phyloP scores from a whole-genome alignment of 2,888 invertebrate genomes.

The Baronia brevicornis region DNA sequence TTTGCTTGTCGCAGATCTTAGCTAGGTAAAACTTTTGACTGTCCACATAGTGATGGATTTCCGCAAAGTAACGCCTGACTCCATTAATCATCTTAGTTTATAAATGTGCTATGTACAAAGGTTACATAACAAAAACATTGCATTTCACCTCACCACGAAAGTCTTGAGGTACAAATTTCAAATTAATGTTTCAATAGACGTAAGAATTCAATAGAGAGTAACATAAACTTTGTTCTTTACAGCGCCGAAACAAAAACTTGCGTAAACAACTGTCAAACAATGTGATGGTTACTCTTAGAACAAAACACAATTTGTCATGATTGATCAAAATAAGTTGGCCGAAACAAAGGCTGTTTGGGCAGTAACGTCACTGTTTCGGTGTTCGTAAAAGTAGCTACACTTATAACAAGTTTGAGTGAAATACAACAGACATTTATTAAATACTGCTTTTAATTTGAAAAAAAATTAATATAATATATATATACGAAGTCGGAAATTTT shows the following conservation, averaged over 20 bases:
- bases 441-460: neutral
- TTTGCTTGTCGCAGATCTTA: too few relatives aligned
- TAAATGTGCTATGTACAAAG: too few relatives aligned
- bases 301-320: conserved; percentile 70
- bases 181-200: conserved; percentile 11
- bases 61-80: too few relatives aligned
- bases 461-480: too few relatives aligned
- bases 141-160: too few relatives aligned
- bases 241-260: conserved; percentile 46
- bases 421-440: conserved; percentile 6
- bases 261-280: conserved; percentile 56
- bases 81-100: too few relatives aligned
- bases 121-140: too few relatives aligned
- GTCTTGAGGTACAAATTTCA: too few relatives aligned
- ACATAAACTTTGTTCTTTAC: conserved; percentile 46
- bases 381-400: conserved; percentile 6
- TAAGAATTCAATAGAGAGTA: conserved; percentile 37
- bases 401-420: conserved; percentile 13
- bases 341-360: conserved; percentile 49
- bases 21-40: too few relatives aligned
- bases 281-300: conserved; percentile 51
- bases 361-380: conserved; percentile 39
- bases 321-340: conserved; percentile 64
- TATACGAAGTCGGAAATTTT: too few relatives aligned
- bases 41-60: too few relatives aligned